Percentiles rank a stretch among this genome's conserved stretches.
Evolutionary conservation across 2,888 invertebrate species (phyloP).

Genomic region (Busseola fusca): DNA sequence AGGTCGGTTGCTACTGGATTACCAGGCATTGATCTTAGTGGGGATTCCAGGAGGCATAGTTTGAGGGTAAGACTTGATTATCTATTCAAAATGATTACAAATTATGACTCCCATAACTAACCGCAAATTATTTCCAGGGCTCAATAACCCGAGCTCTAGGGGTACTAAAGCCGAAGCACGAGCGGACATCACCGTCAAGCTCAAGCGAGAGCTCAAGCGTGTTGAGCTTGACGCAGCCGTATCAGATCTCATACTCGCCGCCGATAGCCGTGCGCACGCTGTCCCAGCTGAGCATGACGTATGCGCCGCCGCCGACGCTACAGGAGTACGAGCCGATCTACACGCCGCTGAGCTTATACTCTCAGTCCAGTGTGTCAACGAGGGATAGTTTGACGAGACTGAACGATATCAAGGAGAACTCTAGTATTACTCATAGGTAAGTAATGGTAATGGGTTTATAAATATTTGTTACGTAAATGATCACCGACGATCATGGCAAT

Average conservation of each 20-base stretch:
- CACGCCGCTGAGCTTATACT: conserved; percentile 84
- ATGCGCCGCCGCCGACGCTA: conserved; percentile 89
- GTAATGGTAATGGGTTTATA: conserved; percentile 3
- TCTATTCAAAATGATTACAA: not conserved
- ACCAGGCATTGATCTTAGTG: conserved; percentile 85
- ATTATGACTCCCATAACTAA: not conserved
- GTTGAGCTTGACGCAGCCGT: conserved; percentile 86
- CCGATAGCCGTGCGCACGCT: conserved; percentile 88
- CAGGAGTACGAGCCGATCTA: conserved; percentile 87
- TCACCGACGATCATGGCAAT: not conserved
- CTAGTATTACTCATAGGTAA: conserved; percentile 83
- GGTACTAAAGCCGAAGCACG: conserved; percentile 90
- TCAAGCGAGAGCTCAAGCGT: conserved; percentile 91
- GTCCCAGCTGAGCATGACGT: conserved; percentile 89
- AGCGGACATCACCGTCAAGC: conserved; percentile 91
- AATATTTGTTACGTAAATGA: not conserved
- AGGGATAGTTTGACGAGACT: conserved; percentile 85
- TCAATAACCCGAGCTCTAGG: conserved; percentile 93
- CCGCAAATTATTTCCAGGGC: conserved; percentile 86
- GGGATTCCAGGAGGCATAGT: conserved; percentile 89
- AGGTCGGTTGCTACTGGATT: conserved; percentile 90
- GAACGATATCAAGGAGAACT: conserved; percentile 83
- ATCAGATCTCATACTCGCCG: conserved; percentile 85
- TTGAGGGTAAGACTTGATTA: conserved; percentile 84
- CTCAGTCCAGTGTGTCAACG: conserved; percentile 85